Evolutionary conservation across 1,140 invertebrate genomes (phyloP).

Genomic region (Frieseomelitta varia): DNA sequence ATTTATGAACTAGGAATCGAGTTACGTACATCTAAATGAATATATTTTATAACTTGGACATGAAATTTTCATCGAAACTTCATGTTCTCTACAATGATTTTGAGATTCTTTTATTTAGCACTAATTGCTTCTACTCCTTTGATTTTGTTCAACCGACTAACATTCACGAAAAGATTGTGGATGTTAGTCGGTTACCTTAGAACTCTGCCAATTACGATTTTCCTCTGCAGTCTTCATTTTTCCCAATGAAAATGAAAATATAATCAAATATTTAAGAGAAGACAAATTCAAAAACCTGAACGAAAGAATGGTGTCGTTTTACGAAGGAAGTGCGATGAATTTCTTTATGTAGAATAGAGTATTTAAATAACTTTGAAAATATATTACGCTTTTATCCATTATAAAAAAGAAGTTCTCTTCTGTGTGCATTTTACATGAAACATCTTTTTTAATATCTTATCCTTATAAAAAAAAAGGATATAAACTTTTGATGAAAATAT

Average conservation of each 20-base stretch:
- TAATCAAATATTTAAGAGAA: background rate
- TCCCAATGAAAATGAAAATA: background rate
- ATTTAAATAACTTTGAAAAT: background rate
- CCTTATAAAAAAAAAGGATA: background rate
- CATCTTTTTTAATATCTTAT: background rate
- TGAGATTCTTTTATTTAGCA: background rate
- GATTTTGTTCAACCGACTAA: background rate
- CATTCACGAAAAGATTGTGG: background rate
- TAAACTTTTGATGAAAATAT: background rate
- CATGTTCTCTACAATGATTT: background rate
- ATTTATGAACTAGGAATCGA: background rate
- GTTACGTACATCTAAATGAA: too few species aligned
- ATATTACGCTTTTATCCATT: background rate
- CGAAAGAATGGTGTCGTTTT: conserved; percentile 8
- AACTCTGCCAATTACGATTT: background rate
- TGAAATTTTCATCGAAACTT: background rate
- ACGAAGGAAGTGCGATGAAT: conserved; percentile 10
- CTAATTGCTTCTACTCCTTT: background rate
- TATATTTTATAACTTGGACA: background rate
- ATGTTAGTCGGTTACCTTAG: too few species aligned
- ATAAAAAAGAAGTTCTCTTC: background rate
- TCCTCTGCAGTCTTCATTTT: background rate
- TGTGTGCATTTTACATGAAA: background rate
- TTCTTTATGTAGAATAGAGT: background rate
- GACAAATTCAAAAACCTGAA: background rate